These are phyloP conservation scores for Chloropsis cyanopogon DNA, from an alignment of 2,113 vertebrate genomes.

Conservation along the genomic window DNA sequence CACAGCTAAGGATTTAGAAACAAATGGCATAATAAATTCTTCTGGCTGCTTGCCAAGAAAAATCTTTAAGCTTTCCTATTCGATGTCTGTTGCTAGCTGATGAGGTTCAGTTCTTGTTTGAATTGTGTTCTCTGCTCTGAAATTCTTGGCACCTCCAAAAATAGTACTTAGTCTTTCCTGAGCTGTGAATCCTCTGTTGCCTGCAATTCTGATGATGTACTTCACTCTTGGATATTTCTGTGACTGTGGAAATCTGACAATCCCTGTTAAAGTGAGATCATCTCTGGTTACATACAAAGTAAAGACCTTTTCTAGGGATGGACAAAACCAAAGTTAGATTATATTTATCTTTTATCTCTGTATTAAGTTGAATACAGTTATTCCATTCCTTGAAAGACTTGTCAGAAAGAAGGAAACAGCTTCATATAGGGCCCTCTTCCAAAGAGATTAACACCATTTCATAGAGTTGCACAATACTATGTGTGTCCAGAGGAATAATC, in stretches of 20 bases:
- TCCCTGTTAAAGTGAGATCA: neutral
- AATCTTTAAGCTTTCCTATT: neutral
- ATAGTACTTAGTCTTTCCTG: neutral
- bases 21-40: neutral
- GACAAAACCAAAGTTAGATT: neutral
- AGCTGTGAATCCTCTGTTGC: neutral
- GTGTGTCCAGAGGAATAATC: neutral
- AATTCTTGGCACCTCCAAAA: neutral
- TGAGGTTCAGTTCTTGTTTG: neutral
- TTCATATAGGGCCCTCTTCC: neutral
- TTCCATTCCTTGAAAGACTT: neutral
- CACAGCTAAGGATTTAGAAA: neutral
- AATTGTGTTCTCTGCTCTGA: neutral
- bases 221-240: neutral
- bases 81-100: neutral
- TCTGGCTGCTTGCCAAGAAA: neutral
- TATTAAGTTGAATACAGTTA: neutral
- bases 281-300: neutral
- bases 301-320: neutral
- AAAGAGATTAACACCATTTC: neutral
- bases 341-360: neutral
- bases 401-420: neutral
- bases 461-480: accelerated
- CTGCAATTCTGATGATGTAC: neutral
- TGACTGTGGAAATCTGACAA: neutral